These are phyloP conservation scores for Siphamia tubifer DNA, from an alignment of 2,113 vertebrate species.

Conservation along the genomic window DNA sequence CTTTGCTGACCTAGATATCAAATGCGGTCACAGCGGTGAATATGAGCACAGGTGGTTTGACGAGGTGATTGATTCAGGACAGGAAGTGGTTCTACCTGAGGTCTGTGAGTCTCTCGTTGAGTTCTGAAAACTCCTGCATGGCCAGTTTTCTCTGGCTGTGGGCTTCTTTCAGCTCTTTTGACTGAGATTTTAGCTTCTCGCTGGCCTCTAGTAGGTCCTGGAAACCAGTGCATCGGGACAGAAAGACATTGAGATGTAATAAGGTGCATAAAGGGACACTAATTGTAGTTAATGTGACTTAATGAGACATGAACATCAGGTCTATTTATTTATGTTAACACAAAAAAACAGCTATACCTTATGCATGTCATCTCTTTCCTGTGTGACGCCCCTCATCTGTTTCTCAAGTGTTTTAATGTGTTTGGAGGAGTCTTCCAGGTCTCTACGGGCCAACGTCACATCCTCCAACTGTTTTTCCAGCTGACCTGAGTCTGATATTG, in stretches of 20 bases:
- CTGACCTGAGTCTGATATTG: constrained; percentile 84
- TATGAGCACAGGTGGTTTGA: not conserved
- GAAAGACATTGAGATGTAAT: no score
- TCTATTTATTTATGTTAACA: no score
- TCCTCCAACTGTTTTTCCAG: constrained; percentile 91
- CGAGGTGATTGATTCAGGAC: no score
- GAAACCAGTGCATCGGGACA: not conserved
- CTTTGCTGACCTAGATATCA: constrained; percentile 78
- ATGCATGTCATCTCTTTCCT: constrained; percentile 91
- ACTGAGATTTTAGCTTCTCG: constrained; percentile 93
- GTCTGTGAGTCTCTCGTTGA: constrained; percentile 93
- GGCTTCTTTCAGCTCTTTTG: constrained; percentile 97
- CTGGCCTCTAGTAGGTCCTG: constrained; percentile 89
- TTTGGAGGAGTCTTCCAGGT: constrained; percentile 91
- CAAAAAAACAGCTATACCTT: constrained; percentile 82
- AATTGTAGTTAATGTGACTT: no score
- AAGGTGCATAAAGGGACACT: no score
- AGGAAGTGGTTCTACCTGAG: constrained; percentile 79
- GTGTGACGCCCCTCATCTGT: constrained; percentile 86
- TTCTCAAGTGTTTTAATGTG: constrained; percentile 91
- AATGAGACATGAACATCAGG: no score
- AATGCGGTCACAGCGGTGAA: not conserved
- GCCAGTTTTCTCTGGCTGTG: constrained; percentile 96
- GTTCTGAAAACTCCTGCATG: constrained; percentile 96
- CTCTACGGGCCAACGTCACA: constrained; percentile 81